Percentiles rank a stretch among this genome's conserved stretches.
These are phyloP conservation scores for Panopea generosa DNA, from an alignment of 2,888 invertebrate genomes.

Conservation along the genomic window DNA sequence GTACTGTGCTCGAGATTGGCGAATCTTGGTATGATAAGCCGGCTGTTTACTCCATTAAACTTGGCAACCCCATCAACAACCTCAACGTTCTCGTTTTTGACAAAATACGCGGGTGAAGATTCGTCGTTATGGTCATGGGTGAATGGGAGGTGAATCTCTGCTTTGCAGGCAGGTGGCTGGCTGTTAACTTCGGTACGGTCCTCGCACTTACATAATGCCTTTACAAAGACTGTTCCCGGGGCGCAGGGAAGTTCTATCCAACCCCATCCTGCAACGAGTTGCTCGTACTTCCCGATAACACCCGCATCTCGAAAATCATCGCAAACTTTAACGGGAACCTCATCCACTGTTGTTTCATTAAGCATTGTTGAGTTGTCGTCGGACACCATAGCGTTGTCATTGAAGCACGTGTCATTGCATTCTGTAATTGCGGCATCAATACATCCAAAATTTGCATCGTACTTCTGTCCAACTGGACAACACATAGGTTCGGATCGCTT, in stretches of 20 bases:
- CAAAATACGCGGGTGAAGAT: constrained; percentile 57
- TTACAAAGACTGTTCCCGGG: neutral
- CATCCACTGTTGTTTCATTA: neutral
- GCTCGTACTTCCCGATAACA: too few relatives aligned
- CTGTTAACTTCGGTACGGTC: neutral
- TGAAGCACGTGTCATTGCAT: constrained; percentile 42
- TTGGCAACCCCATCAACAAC: constrained; percentile 65
- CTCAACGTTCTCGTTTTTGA: constrained; percentile 64
- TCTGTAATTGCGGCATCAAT: constrained; percentile 37
- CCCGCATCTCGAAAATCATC: too few relatives aligned
- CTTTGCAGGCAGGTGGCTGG: neutral
- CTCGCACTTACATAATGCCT: neutral
- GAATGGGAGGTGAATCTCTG: constrained; percentile 37
- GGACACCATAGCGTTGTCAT: neutral
- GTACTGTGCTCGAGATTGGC: constrained; percentile 69
- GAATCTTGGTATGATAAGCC: constrained; percentile 72
- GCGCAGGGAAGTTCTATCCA: neutral
- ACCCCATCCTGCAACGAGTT: neutral
- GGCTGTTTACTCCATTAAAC: constrained; percentile 69
- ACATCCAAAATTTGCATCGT: constrained; percentile 59
- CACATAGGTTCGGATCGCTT: constrained; percentile 65
- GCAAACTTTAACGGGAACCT: too few relatives aligned
- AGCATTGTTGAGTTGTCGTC: neutral
- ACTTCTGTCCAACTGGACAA: constrained; percentile 67
- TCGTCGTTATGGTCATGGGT: constrained; percentile 52